Base-by-base conservation (phyloP, 2,797 vertebrate genomes). In the Myoxocephalus aenaeus region DNA sequence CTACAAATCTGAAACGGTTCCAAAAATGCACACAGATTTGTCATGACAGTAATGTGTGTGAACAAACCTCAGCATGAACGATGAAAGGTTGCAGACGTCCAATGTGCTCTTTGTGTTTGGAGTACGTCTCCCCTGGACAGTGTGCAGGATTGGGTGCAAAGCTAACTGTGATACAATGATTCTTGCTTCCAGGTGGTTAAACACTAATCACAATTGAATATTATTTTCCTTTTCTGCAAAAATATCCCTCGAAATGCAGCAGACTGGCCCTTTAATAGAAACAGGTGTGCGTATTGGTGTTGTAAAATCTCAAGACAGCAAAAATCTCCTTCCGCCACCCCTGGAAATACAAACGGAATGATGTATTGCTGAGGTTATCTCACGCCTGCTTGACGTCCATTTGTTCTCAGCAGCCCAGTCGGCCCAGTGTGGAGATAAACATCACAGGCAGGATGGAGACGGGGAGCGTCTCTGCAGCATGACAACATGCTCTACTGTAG, bases 371-470 rank as follows among this genome's bases (percentile, higher is more conserved):
- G 75, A 73, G 72, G 68, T 76, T 73, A 76, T 66, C 68, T 53
- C 59, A 32, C 5, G 4, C 70, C 65, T 69, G 25, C 46, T 50
- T 73, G 63, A 81, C 65, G 72, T 75, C 56, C 61, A 67, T 85
- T 82, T 82, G 61, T 73, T 73, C 68, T 70, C 68, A 32, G 75
- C 75, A 36, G 68, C 22, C 36, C 50, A n/a, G 58, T 70, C 25
- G 2, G 38, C 50, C 48, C 1, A 1, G n/a, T 34, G 56, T 58
- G 65, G 42, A 85, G 69, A 79, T 77, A 66, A 66, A 50, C 70
- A 58, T 77, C 75, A 51, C 42, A 57, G 64, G 18, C 48, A 56
- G 46, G 48, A 61, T 51, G 40, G 75, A 77, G 74, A 82, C 18
- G 0, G 51, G 34, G 57, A 68, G 51, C 29, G 57, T 68, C 51